Conservation (phyloP, 1,140 invertebrate species). For the Drosophila persimilis region DNA sequence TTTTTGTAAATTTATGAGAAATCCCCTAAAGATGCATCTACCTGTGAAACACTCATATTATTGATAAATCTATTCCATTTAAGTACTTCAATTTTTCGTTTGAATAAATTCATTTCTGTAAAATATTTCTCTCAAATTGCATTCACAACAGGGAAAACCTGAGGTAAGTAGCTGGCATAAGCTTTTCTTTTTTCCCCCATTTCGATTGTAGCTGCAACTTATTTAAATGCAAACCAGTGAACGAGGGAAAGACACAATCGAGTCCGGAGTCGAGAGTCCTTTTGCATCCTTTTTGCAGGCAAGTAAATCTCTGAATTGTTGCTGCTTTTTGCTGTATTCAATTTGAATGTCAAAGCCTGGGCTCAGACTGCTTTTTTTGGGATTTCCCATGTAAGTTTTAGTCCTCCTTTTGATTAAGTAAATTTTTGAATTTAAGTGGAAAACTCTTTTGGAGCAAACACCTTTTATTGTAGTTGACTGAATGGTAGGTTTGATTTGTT, state of each 20-base stretch:
- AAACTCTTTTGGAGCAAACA: not conserved
- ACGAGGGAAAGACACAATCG: slow-evolving; percentile 20
- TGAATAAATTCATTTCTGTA: slow-evolving; percentile 11
- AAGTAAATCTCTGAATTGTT: slow-evolving; percentile 43
- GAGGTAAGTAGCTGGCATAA: slow-evolving; percentile 49
- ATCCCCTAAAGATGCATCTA: not conserved
- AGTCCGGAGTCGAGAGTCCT: slow-evolving; percentile 13
- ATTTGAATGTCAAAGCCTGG: slow-evolving; percentile 46
- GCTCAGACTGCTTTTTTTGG: slow-evolving; percentile 26
- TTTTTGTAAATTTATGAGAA: too few species aligned
- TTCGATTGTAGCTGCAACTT: slow-evolving; percentile 35
- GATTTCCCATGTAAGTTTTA: slow-evolving; percentile 11
- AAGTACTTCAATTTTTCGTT: slow-evolving; percentile 11
- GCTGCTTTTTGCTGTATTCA: slow-evolving; percentile 34
- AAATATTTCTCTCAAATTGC: slow-evolving; percentile 12
- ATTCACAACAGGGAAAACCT: slow-evolving; percentile 6
- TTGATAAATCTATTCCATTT: not conserved
- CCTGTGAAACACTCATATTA: slow-evolving; percentile 18
- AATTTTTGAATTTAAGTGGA: not conserved
- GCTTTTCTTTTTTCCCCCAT: slow-evolving; percentile 15
- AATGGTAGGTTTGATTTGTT: too few species aligned
- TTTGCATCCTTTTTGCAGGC: slow-evolving; percentile 13
- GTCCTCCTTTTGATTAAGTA: not conserved
- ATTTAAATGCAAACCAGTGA: slow-evolving; percentile 67
- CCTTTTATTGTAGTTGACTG: not conserved